phyloP scores from a whole-genome alignment of 2,888 invertebrate genomes.

The Xylota sylvarum region DNA sequence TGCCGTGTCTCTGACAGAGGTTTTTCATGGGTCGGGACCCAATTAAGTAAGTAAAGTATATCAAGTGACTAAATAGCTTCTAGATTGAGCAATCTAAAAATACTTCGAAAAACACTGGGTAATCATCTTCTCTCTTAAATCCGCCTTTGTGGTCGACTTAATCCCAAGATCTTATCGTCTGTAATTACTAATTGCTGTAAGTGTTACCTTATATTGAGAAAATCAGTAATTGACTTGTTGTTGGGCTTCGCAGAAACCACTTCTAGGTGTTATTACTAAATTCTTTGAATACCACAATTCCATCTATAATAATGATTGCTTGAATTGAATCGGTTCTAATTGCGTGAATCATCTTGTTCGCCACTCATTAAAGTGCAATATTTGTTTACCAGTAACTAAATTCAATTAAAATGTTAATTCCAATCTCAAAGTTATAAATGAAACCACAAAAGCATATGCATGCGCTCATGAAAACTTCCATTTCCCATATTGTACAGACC shows the following conservation, averaged over 20 bases:
- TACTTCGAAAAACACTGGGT: not conserved
- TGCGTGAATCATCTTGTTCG: constrained; percentile 45
- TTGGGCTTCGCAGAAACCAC: constrained; percentile 27
- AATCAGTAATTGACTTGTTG: constrained; percentile 54
- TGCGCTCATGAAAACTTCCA: constrained; percentile 22
- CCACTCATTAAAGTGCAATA: constrained; percentile 26
- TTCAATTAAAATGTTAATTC: constrained; percentile 69
- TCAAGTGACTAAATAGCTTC: not conserved
- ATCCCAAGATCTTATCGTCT: constrained; percentile 42
- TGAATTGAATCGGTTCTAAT: constrained; percentile 60
- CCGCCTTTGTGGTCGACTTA: constrained; percentile 64
- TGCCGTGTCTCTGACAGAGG: too few relatives aligned
- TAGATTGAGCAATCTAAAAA: not conserved
- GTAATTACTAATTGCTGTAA: constrained; percentile 35
- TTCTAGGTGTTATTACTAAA: constrained; percentile 50
- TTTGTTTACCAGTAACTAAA: constrained; percentile 54
- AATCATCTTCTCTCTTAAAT: constrained; percentile 34
- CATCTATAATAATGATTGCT: constrained; percentile 21
- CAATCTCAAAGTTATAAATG: constrained; percentile 4
- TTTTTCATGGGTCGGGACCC: too few relatives aligned
- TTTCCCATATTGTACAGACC: constrained; percentile 47
- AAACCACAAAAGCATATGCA: constrained; percentile 38
- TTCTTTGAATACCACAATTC: constrained; percentile 56
- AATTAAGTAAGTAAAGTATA: too few relatives aligned
- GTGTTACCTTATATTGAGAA: constrained; percentile 48